These are phyloP conservation scores for Ophioninae sp. DNA, from an alignment of 2,888 invertebrate species.

Conservation along the genomic window DNA sequence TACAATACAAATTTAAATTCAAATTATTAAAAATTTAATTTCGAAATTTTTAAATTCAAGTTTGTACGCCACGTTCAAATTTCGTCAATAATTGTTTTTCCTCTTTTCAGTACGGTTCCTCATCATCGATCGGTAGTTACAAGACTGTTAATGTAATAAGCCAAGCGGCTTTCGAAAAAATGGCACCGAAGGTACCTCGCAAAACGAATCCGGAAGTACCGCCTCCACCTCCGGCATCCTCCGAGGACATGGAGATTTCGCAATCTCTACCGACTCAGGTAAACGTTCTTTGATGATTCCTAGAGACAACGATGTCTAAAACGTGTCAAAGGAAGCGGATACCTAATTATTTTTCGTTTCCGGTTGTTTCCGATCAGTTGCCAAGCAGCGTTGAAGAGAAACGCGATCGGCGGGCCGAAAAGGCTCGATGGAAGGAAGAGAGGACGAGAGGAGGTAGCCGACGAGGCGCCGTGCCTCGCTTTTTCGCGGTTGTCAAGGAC, in stretches of 20 bases:
- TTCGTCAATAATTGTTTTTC: no score
- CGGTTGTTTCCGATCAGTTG: conserved; percentile 43
- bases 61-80: no score
- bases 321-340: no score
- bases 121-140: conserved; percentile 83
- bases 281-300: conserved; percentile 15
- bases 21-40: no score
- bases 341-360: conserved; percentile 4
- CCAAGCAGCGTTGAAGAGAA: conserved; percentile 69
- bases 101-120: conserved; percentile 80
- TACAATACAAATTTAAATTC: no score
- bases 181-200: conserved; percentile 86
- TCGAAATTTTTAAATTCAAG: no score
- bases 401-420: conserved; percentile 72
- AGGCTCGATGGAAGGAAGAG: conserved; percentile 71
- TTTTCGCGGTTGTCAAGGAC: conserved; percentile 97
- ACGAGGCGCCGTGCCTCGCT: conserved; percentile 88
- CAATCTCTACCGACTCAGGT: conserved; percentile 71
- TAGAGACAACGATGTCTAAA: no score
- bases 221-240: conserved; percentile 89
- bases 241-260: conserved; percentile 74
- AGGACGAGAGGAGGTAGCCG: conserved; percentile 66
- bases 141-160: conserved; percentile 94
- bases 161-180: conserved; percentile 93
- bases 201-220: conserved; percentile 89